Base-by-base conservation (phyloP, 2,888 invertebrate genomes). In the Metopia argyrocephala region DNA sequence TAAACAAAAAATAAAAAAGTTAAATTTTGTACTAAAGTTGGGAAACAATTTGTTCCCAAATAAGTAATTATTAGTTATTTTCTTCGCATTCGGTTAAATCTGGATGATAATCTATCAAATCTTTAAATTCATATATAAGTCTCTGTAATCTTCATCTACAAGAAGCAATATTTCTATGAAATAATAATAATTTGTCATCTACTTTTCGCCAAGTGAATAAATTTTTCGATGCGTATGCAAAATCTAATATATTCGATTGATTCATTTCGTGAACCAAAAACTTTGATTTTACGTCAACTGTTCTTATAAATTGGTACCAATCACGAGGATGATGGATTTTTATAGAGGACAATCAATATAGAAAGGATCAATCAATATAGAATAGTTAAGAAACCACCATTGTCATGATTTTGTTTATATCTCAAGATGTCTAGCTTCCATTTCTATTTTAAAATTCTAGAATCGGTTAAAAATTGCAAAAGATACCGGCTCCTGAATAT, bases 71-170 rank as follows among this genome's bases (percentile, higher is more conserved):
- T 57, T 38, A 5, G n/a, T 21, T 48, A 57, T 18, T 54, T 27
- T 75, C 66, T 12, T 79, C 70, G 27, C 27, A 9, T 52, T 65
- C 65, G 3, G 65, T 61, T 59, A 78, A 59, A 57, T 78, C 78
- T 50, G 71, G 65, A 21, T 79, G 74, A 25, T 59, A 70, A 20
- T 50, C 46, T n/a, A 62, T 18, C 46, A 7, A 27, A n/a, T 70
- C 27, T 59, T 68, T 56, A 75, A 56, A 48, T 74, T 79, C 28
- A 74, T 56, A 64, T 79, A 74, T 56, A 79, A 79, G n/a, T 50
- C 64, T 62, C 48, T 68, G 69, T 64, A 79, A 62, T 56, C 25
- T 66, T 59, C 61, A 65, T 71, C 66, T n/a, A 78, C 62, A 12
- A 71, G 61, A 31, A 62, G 78, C 48, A 78, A 31, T 61, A 73